Percentiles rank a stretch among this genome's conserved stretches.
These are phyloP conservation scores for Trididemnum clinides DNA, from an alignment of 23 tunicate genomes.

Conservation along the genomic window DNA sequence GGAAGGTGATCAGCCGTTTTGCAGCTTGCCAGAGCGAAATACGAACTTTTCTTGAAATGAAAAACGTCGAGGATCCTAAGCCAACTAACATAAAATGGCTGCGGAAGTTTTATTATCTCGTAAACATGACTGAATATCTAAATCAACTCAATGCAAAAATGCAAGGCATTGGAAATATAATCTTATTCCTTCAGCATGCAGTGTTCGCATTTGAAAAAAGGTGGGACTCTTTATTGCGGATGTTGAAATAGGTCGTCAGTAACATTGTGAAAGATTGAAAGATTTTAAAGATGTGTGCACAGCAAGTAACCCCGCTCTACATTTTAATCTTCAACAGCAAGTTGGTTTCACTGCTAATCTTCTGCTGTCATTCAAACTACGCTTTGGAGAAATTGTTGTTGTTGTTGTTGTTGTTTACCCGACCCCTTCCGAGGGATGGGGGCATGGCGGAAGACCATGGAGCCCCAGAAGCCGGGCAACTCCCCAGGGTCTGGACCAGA, in stretches of 20 bases:
- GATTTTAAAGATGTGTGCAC: slow-evolving; percentile 23
- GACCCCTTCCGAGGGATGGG: too few relatives aligned
- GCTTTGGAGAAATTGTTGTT: too few relatives aligned
- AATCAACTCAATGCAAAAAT: slow-evolving; percentile 29
- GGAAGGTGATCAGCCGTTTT: slow-evolving; percentile 47
- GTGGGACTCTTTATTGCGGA: slow-evolving; percentile 29
- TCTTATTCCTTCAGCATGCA: slow-evolving; percentile 36
- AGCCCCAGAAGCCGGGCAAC: too few relatives aligned
- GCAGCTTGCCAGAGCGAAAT: slow-evolving; percentile 32
- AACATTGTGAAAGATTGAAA: slow-evolving; percentile 38
- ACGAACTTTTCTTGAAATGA: slow-evolving; percentile 45
- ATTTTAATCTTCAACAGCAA: slow-evolving; percentile 48
- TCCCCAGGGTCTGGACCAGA: too few relatives aligned
- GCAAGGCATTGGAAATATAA: slow-evolving; percentile 40
- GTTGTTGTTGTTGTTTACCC: too few relatives aligned
- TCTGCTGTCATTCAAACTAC: too few relatives aligned
- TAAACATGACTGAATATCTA: slow-evolving; percentile 42
- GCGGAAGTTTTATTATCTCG: slow-evolving; percentile 51
- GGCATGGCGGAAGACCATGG: too few relatives aligned
- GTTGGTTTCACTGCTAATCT: too few relatives aligned
- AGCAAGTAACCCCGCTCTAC: slow-evolving; percentile 40
- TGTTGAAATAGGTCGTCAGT: slow-evolving; percentile 33
- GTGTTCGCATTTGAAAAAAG: slow-evolving; percentile 52
- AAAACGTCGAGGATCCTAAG: slow-evolving; percentile 41
- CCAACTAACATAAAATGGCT: slow-evolving; percentile 18